These are phyloP conservation scores for Ranitomeya variabilis DNA, from an alignment of 2,113 vertebrate genomes.

Conservation along the genomic window DNA sequence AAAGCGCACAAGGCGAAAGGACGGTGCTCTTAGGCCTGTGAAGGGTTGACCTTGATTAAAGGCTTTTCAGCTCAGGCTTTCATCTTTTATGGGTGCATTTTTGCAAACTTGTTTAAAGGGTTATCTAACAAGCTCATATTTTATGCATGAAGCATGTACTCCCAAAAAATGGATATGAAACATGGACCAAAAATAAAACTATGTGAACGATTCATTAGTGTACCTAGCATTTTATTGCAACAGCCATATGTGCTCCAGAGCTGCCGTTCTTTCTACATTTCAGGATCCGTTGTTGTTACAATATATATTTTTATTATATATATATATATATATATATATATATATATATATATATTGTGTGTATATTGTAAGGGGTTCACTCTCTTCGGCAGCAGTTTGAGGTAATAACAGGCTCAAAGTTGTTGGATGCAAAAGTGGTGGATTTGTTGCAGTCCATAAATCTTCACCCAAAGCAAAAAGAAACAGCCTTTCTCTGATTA, in stretches of 20 bases:
- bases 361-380: too few relatives aligned
- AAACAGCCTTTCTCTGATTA: too few relatives aligned
- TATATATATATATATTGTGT: too few relatives aligned
- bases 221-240: not conserved
- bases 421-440: too few relatives aligned
- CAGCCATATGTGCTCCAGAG: not conserved
- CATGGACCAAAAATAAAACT: not conserved
- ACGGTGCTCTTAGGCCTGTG: not conserved
- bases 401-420: too few relatives aligned
- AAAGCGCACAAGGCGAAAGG: not conserved
- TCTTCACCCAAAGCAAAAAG: too few relatives aligned
- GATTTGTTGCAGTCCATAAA: too few relatives aligned
- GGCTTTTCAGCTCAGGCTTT: not conserved
- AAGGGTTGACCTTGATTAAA: not conserved
- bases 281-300: too few relatives aligned
- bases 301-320: too few relatives aligned
- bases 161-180: not conserved
- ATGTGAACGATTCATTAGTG: not conserved
- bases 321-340: too few relatives aligned
- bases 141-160: not conserved
- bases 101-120: not conserved
- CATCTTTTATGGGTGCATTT: not conserved
- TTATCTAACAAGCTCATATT: not conserved
- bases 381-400: too few relatives aligned
- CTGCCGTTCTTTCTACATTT: not conserved